These are phyloP conservation scores for Diuraphis noxia DNA, from an alignment of 1,140 invertebrate species.

Conservation along the genomic window DNA sequence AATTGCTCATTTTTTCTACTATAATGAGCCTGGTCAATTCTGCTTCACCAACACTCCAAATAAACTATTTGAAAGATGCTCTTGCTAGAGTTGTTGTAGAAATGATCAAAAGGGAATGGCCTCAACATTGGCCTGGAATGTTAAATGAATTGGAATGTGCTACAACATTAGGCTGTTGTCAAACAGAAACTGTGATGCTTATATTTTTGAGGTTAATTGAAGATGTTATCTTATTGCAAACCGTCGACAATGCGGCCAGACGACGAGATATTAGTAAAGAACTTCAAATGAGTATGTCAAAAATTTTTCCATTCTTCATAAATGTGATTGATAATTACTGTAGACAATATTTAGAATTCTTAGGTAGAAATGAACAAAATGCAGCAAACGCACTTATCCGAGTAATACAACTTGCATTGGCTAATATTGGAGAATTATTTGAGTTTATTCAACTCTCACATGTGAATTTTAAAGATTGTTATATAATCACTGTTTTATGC, in stretches of 20 bases:
- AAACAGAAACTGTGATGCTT: slow-evolving; percentile 84
- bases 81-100: slow-evolving; percentile 87
- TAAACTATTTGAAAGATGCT: slow-evolving; percentile 70
- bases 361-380: slow-evolving; percentile 48
- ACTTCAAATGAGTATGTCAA: slow-evolving; percentile 18
- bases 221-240: slow-evolving; percentile 80
- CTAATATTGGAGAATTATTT: slow-evolving; percentile 47
- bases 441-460: slow-evolving; percentile 49
- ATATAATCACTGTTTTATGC: slow-evolving; percentile 43
- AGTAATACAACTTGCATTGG: slow-evolving; percentile 38
- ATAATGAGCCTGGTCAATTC: slow-evolving; percentile 53
- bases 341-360: slow-evolving; percentile 35
- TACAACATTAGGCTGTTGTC: slow-evolving; percentile 76
- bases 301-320: slow-evolving; percentile 44
- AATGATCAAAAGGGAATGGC: slow-evolving; percentile 94
- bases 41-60: slow-evolving; percentile 44
- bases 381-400: not conserved
- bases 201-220: slow-evolving; percentile 86
- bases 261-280: slow-evolving; percentile 59
- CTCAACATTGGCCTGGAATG: slow-evolving; percentile 89
- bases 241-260: slow-evolving; percentile 65
- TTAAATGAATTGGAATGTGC: slow-evolving; percentile 76
- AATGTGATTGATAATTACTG: slow-evolving; percentile 45
- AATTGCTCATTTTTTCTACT: slow-evolving; percentile 76
- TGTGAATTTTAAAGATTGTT: slow-evolving; percentile 42